Conservation (phyloP, 2,888 invertebrate species). For the Cancer borealis region DNA sequence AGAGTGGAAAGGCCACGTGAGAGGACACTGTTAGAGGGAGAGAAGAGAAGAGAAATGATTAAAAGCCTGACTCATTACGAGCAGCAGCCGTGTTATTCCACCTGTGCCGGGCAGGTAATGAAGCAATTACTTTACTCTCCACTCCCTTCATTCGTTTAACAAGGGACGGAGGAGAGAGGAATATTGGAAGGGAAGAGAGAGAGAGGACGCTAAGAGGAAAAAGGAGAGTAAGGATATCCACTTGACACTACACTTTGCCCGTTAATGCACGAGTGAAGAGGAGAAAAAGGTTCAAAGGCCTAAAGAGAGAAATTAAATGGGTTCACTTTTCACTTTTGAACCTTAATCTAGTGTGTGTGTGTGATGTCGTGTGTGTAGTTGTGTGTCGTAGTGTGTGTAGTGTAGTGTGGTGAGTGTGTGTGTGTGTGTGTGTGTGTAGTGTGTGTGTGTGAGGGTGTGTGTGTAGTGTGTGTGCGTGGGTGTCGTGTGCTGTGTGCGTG, state of each 20-base stretch:
- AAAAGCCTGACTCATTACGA: not conserved
- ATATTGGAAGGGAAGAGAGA: not conserved
- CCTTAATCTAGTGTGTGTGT: not conserved
- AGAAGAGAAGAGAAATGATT: not conserved
- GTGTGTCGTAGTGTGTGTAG: constrained; percentile 33
- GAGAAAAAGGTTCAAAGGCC: not conserved
- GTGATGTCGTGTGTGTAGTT: constrained; percentile 36
- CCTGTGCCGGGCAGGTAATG: not conserved
- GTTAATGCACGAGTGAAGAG: not conserved
- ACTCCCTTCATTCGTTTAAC: not conserved
- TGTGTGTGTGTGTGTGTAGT: constrained; percentile 34
- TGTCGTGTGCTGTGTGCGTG: not conserved
- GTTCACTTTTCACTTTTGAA: not conserved
- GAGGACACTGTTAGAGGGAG: not conserved
- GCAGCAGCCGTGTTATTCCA: not conserved
- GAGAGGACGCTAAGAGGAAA: not conserved
- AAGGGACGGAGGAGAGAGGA: not conserved
- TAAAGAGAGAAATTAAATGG: not conserved
- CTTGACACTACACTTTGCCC: not conserved
- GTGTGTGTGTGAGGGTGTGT: constrained; percentile 41
- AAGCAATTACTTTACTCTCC: not conserved
- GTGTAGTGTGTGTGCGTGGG: constrained; percentile 23
- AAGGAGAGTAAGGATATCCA: not conserved
- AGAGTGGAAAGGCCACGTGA: not conserved
- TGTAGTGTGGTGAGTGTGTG: constrained; percentile 42